Base-by-base conservation (phyloP, 2,113 vertebrate genomes). In the Pterophyllum scalare region DNA sequence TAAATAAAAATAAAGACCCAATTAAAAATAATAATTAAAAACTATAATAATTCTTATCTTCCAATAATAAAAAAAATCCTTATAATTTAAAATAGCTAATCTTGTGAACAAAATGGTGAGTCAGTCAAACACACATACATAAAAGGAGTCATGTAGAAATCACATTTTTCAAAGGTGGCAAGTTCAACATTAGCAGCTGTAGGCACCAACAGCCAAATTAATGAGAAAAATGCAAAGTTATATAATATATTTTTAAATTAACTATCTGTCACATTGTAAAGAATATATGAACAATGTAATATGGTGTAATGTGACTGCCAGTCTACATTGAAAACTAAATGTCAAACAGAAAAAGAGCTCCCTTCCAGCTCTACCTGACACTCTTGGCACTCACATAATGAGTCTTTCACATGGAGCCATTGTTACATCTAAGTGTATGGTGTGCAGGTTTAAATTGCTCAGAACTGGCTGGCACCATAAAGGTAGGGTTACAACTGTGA, bases 361-460 rank as follows among this genome's bases (percentile, higher is more conserved):
- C 40, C 46, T 33, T 57, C 49, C 52, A 75, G 54, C 26, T 79
- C 35, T 9, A 70, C 22, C 40, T 6, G 24, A 85, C 76, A 76
- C 26, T 80, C 35, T 77, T 85, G 83, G 79, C 70, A 65, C 57
- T 65, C 26, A 15, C 57, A 88, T 70, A 85, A 75, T 38, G 54
- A 62, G 54, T 19, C 75, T 79, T 84, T 82, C 79, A 85, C 70
- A 35, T 86, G 14, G 7, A 76, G 31, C 57, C 76, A 76, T 82
- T 87, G 65, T 84, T 59, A 22, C 60, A 65, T 46, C 28, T 7
- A 22, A 76, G 57, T 77, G 38, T 75, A 3, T 2, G 0, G n/a
- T 77, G 40, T 22, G 3, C 83, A 65, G 77, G 62, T 80, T 90
- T 82, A 59, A 65, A 65, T 79, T 70, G 72, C 75, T 78, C 80